Base-by-base conservation (phyloP, 1,140 invertebrate species). In the Vollenhovia emeryi region DNA sequence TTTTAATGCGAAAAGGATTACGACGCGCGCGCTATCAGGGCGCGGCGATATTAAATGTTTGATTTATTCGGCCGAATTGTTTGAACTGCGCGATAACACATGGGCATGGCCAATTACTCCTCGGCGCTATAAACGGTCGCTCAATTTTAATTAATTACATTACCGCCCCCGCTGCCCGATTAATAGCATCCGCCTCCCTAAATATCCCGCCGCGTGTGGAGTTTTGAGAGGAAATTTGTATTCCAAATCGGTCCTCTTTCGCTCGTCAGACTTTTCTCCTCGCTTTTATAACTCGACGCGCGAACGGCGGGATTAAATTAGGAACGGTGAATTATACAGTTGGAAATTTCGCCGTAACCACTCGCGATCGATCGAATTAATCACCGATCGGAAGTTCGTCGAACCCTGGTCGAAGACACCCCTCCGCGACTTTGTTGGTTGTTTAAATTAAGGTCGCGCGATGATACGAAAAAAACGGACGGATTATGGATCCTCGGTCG, bases 91-190 rank as follows among this genome's bases (percentile, higher is more conserved):
- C 18, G 48, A 50, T 68, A 57, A 55, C 45, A 57, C 55, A 43
- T 30, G 78, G 52, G 21, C 24, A 57, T 6, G 68, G 21, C 55
- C 40, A 73, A 75, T 75, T 71, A 50, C 40, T 45, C 24, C 15
- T 30, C 33, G 48, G 15, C 9, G 11, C 24, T 71, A 30, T 30
- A 71, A 71, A 80, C 18, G 24, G 36, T 71, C 27, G 24, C 36
- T 57, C 64, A 71, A 80, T 69, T 57, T 80, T 80, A 69, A 80
- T 57, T 80, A 57, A 71, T 71, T 80, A 80, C 48, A 80, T 80
- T 69, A 79, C 55, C 40, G 21, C 40, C 3, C n/a, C 36, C 60
- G n/a, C 55, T 80, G 7, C 68, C 43, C 36, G 48, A 71, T 55
- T 57, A 80, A 71, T 21, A 36, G 40, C 50, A 43, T 57, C 36